Base-by-base conservation (phyloP, 2,797 vertebrate genomes). In the Amphiprion clarkii region DNA sequence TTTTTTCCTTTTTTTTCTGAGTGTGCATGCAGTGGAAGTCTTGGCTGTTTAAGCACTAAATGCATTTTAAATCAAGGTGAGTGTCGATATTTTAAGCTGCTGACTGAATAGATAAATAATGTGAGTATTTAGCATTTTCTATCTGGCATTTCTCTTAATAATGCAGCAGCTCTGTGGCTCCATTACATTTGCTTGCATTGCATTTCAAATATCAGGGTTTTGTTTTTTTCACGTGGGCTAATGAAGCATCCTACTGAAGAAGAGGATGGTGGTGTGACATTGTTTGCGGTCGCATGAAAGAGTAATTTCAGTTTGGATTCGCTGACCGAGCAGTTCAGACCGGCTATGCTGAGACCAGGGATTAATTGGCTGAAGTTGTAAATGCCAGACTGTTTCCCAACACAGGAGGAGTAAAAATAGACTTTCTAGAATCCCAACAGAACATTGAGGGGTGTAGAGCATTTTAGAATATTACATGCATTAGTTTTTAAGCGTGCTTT, bases 61-160 rank as follows among this genome's bases (percentile, higher is more conserved):
- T 79, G 67, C 56, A 74, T 81, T 77, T 79, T 29, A 84, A 81
- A 71, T 79, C 55, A 51, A 71, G 61, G 40, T 58, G 33, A 65
- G 48, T 72, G 79, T 86, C 75, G 71, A 57, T 78, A 74, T 78
- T 84, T 62, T 59, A 75, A 79, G 64, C 71, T 57, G 67, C 21
- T 76, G 52, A 27, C 54, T 52, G 42, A 72, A 66, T 58, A 42
- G 62, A 57, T 80, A 79, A 75, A 72, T 73, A 78, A 70, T 60
- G 74, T 25, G 60, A 75, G 58, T 67, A 36, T 67, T 67, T 58
- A 59, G 46, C 46, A 66, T 57, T 74, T 69, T 69, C 33, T 75
- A n/a, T 78, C 16, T 61, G 49, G 27, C 69, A 63, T 75, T 82
- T 70, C 29, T 75, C 58, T 81, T 76, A 76, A 82, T 86, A 86